These are phyloP conservation scores for Henricia sp. DNA, from an alignment of 53 echinoderm and acorn worm species.

Conservation along the genomic window DNA sequence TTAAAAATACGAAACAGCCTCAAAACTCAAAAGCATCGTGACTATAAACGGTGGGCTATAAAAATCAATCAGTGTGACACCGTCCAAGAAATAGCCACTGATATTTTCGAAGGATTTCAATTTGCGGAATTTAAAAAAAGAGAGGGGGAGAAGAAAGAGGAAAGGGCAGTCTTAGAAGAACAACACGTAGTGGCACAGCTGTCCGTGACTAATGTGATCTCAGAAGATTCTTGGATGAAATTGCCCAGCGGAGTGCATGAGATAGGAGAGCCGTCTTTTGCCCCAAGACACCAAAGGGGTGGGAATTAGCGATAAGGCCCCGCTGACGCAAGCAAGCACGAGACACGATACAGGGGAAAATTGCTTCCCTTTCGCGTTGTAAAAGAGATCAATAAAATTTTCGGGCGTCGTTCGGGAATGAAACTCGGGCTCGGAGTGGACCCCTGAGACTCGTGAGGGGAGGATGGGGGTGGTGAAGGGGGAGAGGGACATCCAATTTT, in stretches of 20 bases:
- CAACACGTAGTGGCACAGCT: constrained; percentile 5
- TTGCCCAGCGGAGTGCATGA: background rate
- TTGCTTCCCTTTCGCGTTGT: background rate
- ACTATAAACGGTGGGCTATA: too few relatives aligned
- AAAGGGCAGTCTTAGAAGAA: background rate
- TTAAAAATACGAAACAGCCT: too few relatives aligned
- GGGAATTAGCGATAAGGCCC: constrained; percentile 25
- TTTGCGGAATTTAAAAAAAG: too few relatives aligned
- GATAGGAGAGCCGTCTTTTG: background rate
- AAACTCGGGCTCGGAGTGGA: background rate
- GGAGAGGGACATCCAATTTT: background rate
- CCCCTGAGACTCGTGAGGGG: background rate
- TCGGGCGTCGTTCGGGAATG: background rate
- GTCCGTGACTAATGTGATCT: constrained; percentile 46
- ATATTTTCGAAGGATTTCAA: too few relatives aligned
- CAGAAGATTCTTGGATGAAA: background rate
- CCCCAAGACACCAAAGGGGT: constrained; percentile 7
- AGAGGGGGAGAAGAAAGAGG: background rate
- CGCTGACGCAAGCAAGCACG: constrained; percentile 25
- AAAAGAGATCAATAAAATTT: constrained; percentile 17
- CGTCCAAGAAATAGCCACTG: too few relatives aligned
- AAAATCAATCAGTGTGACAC: too few relatives aligned
- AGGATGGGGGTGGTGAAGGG: background rate
- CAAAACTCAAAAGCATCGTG: too few relatives aligned
- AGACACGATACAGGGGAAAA: constrained; percentile 32